Base-by-base conservation (phyloP, 2,797 vertebrate genomes). In the Phoxinus dragarum region DNA sequence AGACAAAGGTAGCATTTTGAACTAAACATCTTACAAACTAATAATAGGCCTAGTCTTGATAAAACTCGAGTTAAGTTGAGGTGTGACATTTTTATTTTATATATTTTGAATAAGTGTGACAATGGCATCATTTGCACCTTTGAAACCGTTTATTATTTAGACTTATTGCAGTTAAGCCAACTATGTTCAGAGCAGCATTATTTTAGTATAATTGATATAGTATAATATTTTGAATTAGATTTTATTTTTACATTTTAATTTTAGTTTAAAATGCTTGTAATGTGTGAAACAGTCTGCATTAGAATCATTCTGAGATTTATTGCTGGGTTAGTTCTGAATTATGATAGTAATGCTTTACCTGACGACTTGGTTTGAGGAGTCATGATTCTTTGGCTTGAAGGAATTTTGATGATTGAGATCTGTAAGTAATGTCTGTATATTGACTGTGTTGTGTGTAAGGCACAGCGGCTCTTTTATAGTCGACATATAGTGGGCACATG, bases 281-380 rank as follows among this genome's bases (percentile, higher is more conserved):
- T 44, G 42, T 44, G 10, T 68, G 11, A 21, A 67, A 21, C 1
- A 23, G 34, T 4, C 34, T 36, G 14, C 11, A 8, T 38, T 16
- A 59, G 8, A 77, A 31, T 19, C 56, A 10, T 19, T 6, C 10
- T 31, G 17, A 47, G 23, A 64, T 42, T 4, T 40, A 44, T 42
- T 77, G 11, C 5, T 12, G 17, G 17, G 40, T 66, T 79, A 79
- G 59, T 21, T 52, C 11, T 38, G 49, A 23, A 80, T 21, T 23
- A 36, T 44, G 10, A 73, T 6, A 44, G n/a, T 36, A 34, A 73
- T 42, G n/a, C 7, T 72, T 82, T 61, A 82, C 80, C 80, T 81
- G 67, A 27, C 9, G 42, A 73, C 38, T 82, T 82, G 68, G n/a
- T 40, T 12, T 82, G 68, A 61, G 52, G 36, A 2, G 3, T 56